These are phyloP conservation scores for Chaenocephalus aceratus DNA, from an alignment of 2,113 vertebrate species.

Conservation along the genomic window DNA sequence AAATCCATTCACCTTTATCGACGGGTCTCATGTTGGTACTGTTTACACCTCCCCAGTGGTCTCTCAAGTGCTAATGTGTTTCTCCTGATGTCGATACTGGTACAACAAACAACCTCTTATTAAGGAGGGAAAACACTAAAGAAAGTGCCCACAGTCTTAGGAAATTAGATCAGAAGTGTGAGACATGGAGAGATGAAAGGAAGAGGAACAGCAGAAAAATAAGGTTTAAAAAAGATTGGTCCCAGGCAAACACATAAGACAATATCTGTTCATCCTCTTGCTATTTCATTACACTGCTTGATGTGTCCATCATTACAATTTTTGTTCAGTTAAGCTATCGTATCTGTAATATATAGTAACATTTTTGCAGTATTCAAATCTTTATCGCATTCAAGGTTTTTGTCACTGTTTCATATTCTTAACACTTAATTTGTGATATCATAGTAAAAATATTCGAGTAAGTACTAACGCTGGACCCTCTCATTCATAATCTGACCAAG, in stretches of 20 bases:
- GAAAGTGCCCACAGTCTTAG: not conserved
- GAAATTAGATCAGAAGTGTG: constrained; percentile 27
- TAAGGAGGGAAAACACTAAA: constrained; percentile 26
- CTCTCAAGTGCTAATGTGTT: constrained; percentile 67
- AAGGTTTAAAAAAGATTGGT: not conserved
- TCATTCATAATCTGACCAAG: not conserved
- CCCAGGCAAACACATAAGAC: not conserved
- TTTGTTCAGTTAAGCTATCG: not conserved
- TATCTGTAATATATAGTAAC: not conserved
- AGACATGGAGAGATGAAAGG: constrained; percentile 32
- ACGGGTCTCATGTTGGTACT: constrained; percentile 55
- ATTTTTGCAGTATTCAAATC: constrained; percentile 1
- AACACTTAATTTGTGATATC: not conserved
- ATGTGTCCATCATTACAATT: not conserved
- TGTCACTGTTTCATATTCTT: not conserved
- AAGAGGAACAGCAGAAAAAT: constrained; percentile 21
- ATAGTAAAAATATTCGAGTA: not conserved
- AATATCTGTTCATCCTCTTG: constrained; percentile 2
- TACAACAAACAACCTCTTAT: constrained; percentile 54
- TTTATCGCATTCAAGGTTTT: not conserved
- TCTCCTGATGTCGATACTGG: constrained; percentile 55
- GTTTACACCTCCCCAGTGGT: constrained; percentile 68
- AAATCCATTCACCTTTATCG: constrained; percentile 67
- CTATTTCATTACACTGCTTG: constrained; percentile 18
- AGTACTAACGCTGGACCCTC: not conserved